These are phyloP conservation scores for Conger conger DNA, from an alignment of 2,113 vertebrate species.

Conservation along the genomic window DNA sequence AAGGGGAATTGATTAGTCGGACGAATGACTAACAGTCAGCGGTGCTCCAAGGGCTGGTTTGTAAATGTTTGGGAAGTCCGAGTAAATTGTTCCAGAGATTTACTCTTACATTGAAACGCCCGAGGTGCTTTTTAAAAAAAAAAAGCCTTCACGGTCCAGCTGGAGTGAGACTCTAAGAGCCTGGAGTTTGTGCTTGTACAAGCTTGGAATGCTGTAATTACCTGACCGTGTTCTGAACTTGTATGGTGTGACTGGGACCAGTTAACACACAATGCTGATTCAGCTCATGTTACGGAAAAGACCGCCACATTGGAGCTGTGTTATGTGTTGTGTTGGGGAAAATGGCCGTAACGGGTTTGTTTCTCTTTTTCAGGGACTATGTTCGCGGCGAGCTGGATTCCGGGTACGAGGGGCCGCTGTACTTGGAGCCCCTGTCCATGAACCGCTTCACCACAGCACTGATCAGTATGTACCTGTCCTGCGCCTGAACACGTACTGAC, in stretches of 20 bases:
- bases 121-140: neutral
- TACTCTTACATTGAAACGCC: neutral
- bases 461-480: constrained; percentile 75
- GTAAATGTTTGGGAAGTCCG: neutral
- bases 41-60: neutral
- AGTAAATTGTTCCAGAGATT: neutral
- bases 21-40: neutral
- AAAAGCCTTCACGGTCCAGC: neutral
- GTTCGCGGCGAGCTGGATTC: constrained; percentile 94
- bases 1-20: neutral
- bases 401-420: constrained; percentile 91
- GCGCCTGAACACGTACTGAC: neutral
- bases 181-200: neutral
- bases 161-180: neutral
- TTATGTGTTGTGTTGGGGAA: neutral
- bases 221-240: neutral
- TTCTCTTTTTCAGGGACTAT: constrained; percentile 80
- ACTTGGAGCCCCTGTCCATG: constrained; percentile 93
- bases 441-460: constrained; percentile 96
- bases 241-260: neutral
- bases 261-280: neutral
- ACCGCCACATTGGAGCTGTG: neutral
- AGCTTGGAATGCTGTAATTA: neutral
- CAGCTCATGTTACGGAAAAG: neutral
- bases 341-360: neutral